Base-by-base conservation (phyloP, 2,113 vertebrate species). In the Nematolebias whitei region DNA sequence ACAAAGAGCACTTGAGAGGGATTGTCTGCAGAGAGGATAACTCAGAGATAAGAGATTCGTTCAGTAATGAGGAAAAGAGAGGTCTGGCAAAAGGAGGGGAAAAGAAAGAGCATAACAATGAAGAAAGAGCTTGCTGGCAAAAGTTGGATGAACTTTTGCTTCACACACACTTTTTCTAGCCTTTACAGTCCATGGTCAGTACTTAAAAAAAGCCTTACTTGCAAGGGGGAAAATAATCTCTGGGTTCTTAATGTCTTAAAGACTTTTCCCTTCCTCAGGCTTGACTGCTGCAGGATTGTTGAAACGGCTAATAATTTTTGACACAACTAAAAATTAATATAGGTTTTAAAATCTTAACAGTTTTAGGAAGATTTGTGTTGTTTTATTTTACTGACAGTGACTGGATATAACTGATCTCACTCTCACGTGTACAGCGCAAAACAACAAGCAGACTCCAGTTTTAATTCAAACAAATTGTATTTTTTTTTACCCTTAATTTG, bases 51-150 rank as follows among this genome's bases (percentile, higher is more conserved):
- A 83, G 71, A 68, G 61, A 76, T 68, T 43, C 65, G 32, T 48
- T 41, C 62, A 54, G 68, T 86, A 82, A 88, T 84, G 79, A 84
- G 72, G 41, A 74, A 57, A 64, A 51, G 19, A 58, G 48, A 63
- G 57, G 22, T 63, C 55, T 56, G 23, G 65, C 11, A 50, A 70
- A 64, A 58, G 40, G 26, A 24, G 54, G 50, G 32, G 16, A 54
- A 12, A 15, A 67, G 48, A 63, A 23, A 60, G 26, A 22, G n/a
- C 43, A 57, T 19, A 22, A 68, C 63, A 71, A 80, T 64, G 22
- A 76, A 63, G 35, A 54, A 35, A 59, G 45, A 39, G 19, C 14
- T 35, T 56, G 54, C 51, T 76, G 68, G 65, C 63, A 68, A 55
- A 73, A 65, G 68, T 74, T 71, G 50, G 32, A 35, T 55, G 20